Evolutionary conservation across 2,888 invertebrate genomes (phyloP).

Genomic region (Netelia melanura): DNA sequence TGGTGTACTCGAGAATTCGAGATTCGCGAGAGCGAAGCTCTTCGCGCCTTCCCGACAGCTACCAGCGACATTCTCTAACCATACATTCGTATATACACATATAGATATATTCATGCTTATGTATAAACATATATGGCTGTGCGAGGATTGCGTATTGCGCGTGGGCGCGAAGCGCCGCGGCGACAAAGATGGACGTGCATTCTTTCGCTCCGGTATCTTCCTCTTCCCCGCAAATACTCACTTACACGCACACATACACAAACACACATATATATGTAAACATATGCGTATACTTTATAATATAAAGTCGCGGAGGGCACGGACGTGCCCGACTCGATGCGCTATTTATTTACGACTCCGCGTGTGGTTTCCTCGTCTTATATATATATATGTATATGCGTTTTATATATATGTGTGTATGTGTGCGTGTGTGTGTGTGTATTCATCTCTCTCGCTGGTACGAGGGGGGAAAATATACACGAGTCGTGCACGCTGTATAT

Average conservation of each 20-base stretch:
- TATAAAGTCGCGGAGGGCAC: constrained; percentile 35
- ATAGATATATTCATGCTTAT: background rate
- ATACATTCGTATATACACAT: background rate
- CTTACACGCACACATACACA: background rate
- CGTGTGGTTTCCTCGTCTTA: constrained; percentile 1
- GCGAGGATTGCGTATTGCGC: constrained; percentile 19
- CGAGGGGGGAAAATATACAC: background rate
- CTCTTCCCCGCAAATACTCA: constrained; percentile 1
- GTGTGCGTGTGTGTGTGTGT: background rate
- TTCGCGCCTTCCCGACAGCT: constrained; percentile 6
- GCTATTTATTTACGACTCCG: constrained; percentile 61
- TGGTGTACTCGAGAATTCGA: constrained; percentile 14
- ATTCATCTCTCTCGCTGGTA: constrained; percentile 25
- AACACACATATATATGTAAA: background rate
- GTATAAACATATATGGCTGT: background rate
- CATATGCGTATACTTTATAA: background rate
- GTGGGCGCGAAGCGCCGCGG: constrained; percentile 28
- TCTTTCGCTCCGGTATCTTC: constrained; percentile 18
- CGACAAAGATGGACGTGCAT: background rate
- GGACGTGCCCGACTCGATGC: constrained; percentile 51
- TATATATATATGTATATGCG: background rate
- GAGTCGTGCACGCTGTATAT: constrained; percentile 12
- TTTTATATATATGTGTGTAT: background rate
- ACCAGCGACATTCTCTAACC: background rate
- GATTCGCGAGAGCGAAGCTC: constrained; percentile 32